phyloP scores from a whole-genome alignment of 2,113 vertebrate genomes.

The Ptilonorhynchus violaceus region DNA sequence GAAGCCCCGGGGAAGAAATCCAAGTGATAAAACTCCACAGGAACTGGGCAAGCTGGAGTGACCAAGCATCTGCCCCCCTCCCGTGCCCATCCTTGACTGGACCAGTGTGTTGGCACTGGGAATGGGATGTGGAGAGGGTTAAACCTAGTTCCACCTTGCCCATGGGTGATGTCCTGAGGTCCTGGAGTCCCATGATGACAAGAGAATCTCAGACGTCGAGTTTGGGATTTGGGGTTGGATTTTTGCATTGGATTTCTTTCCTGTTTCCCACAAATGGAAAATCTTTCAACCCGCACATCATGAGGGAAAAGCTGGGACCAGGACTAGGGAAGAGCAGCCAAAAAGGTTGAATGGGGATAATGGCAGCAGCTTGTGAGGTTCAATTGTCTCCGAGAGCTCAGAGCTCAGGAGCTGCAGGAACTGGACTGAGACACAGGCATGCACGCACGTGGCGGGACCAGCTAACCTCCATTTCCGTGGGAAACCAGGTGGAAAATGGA shows the following conservation, averaged over 20 bases:
- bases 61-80: neutral
- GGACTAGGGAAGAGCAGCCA: neutral
- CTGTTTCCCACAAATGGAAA: neutral
- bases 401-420: neutral
- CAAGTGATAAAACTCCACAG: neutral
- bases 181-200: neutral
- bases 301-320: neutral
- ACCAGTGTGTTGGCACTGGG: rapidly evolving
- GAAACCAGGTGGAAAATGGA: conserved; percentile 42
- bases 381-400: rapidly evolving
- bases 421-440: neutral
- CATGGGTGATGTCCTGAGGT: rapidly evolving
- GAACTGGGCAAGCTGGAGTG: rapidly evolving
- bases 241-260: neutral
- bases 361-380: neutral
- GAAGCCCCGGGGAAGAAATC: neutral
- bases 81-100: neutral
- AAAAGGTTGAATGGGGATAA: neutral
- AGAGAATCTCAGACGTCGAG: rapidly evolving
- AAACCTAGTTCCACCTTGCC: neutral
- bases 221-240: neutral
- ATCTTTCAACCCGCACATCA: rapidly evolving
- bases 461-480: neutral
- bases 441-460: rapidly evolving
- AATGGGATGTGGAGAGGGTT: neutral